phyloP scores from a whole-genome alignment of 2,797 vertebrate genomes.

The Lepidocolaptes lacrymiger region DNA sequence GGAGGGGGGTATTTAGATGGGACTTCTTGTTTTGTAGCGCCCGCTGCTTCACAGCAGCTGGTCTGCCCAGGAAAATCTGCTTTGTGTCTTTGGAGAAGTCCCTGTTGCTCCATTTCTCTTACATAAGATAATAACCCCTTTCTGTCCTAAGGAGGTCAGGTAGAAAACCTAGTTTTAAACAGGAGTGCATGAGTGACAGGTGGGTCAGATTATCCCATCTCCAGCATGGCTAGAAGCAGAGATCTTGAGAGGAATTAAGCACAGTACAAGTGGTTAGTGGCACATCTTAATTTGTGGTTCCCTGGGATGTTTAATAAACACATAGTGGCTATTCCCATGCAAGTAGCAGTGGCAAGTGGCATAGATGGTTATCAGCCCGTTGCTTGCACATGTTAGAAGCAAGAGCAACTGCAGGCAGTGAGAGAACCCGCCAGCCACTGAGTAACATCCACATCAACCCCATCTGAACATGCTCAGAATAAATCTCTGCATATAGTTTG shows the following conservation, averaged over 20 bases:
- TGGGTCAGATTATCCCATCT: not conserved
- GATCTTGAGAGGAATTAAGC: not conserved
- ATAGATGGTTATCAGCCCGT: not conserved
- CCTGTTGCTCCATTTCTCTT: not conserved
- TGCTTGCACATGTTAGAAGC: not conserved
- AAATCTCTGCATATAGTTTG: not conserved
- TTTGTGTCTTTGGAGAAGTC: not conserved
- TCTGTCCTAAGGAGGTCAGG: not conserved
- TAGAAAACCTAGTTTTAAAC: not conserved
- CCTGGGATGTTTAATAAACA: not conserved
- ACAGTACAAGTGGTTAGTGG: not conserved
- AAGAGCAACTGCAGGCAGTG: not conserved
- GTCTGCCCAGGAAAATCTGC: not conserved
- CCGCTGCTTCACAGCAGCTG: not conserved
- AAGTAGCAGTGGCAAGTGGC: not conserved
- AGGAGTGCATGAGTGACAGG: not conserved
- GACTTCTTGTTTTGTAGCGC: not conserved
- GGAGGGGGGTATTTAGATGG: rapidly evolving
- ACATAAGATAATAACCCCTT: not conserved
- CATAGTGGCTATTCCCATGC: not conserved
- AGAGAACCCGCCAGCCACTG: not conserved
- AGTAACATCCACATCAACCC: not conserved
- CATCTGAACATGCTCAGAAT: not conserved
- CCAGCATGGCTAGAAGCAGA: not conserved
- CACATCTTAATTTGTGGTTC: not conserved